A percentile compares a stretch with the other conserved stretches of the same genome.
These are phyloP conservation scores for Tridacna gigas DNA, from an alignment of 2,888 invertebrate species.

Conservation along the genomic window DNA sequence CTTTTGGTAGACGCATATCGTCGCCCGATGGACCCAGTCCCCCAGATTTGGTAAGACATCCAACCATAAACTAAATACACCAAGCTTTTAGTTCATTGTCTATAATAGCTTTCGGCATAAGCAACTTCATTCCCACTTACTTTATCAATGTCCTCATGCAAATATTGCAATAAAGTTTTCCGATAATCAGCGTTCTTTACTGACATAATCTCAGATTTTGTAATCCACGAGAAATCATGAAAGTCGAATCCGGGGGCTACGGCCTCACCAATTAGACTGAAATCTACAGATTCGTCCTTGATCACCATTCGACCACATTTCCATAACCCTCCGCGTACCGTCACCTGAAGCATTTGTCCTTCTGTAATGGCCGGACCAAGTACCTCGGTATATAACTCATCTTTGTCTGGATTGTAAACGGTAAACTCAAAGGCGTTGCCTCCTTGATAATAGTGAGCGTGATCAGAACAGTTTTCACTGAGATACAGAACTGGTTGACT, in stretches of 20 bases:
- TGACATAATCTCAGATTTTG: constrained; percentile 4
- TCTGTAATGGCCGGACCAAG: constrained; percentile 9
- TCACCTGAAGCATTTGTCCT: constrained; percentile 17
- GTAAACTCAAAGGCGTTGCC: constrained; percentile 6
- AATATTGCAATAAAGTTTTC: not conserved
- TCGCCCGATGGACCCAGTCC: too few species aligned
- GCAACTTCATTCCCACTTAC: not conserved
- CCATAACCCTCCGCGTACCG: constrained; percentile 8
- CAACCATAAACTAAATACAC: too few species aligned
- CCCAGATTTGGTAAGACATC: too few species aligned
- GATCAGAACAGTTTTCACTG: constrained; percentile 1
- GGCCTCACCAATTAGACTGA: constrained; percentile 14
- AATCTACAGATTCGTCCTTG: not conserved
- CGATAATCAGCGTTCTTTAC: not conserved
- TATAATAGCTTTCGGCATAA: constrained; percentile 8
- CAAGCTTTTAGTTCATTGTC: too few species aligned
- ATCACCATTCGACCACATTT: constrained; percentile 18
- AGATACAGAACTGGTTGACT: constrained; percentile 1
- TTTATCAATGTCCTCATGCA: not conserved
- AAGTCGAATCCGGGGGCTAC: constrained; percentile 20
- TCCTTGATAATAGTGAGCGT: constrained; percentile 1
- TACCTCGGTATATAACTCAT: constrained; percentile 11
- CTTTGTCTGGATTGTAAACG: not conserved
- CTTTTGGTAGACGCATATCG: too few species aligned
- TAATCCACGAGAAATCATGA: constrained; percentile 23